A percentile compares a stretch with the other conserved stretches of the same genome.
Evolutionary conservation across 1,140 invertebrate genomes (phyloP).

Genomic region (Diploscapter pachys): DNA sequence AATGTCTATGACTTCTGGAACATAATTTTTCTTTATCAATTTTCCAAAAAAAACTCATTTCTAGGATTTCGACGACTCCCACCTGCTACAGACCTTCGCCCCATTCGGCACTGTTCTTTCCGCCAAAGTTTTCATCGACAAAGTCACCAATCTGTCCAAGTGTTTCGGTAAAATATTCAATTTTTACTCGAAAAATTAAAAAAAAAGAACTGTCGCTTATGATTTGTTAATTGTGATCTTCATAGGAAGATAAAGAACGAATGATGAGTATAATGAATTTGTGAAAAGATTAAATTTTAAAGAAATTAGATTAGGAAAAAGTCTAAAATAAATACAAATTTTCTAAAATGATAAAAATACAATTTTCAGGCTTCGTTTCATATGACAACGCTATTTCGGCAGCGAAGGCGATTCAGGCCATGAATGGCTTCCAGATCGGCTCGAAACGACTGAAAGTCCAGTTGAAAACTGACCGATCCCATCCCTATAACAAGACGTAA

Average conservation of each 20-base stretch:
- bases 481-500: slow-evolving; percentile 17
- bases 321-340: not conserved
- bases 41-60: not conserved
- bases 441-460: slow-evolving; percentile 62
- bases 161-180: slow-evolving; percentile 79
- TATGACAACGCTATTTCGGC: slow-evolving; percentile 96
- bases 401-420: slow-evolving; percentile 92
- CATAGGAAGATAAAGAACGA: no score
- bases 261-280: no score
- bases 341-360: not conserved
- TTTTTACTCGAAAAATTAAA: slow-evolving; percentile 9
- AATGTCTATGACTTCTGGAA: no score
- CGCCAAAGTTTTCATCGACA: slow-evolving; percentile 98
- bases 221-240: not conserved
- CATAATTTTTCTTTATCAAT: no score
- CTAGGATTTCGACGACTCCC: slow-evolving; percentile 84
- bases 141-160: slow-evolving; percentile 95
- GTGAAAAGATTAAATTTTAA: not conserved
- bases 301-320: not conserved
- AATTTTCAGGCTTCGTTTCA: slow-evolving; percentile 84
- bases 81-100: slow-evolving; percentile 86
- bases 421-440: slow-evolving; percentile 85
- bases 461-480: slow-evolving; percentile 21
- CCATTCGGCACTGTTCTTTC: slow-evolving; percentile 95
- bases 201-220: not conserved